A percentile compares a stretch with the other conserved stretches of the same genome.
Conservation (phyloP, 2,797 vertebrate species). For the Corythornis leucogaster region DNA sequence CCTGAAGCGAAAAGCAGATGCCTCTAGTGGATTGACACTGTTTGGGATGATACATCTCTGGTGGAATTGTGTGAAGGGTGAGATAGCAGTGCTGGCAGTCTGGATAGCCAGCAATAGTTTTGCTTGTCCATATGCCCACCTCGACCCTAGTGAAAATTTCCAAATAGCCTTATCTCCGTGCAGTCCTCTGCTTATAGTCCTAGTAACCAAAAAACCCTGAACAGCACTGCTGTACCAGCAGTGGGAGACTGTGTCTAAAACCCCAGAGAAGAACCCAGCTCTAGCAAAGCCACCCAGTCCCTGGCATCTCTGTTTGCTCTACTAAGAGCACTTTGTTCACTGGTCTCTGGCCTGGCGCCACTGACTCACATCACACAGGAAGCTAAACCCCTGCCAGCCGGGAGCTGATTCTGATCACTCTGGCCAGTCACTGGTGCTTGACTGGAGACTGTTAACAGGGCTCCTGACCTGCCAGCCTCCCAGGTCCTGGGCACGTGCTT, state of each 20-base stretch:
- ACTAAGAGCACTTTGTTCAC: conserved; percentile 57
- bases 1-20: neutral
- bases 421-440: neutral
- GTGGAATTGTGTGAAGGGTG: neutral
- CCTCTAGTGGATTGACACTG: neutral
- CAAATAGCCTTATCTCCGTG: neutral
- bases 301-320: neutral
- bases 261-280: neutral
- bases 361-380: conserved; percentile 39
- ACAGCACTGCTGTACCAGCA: neutral
- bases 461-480: conserved; percentile 3
- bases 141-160: neutral
- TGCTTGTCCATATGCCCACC: neutral
- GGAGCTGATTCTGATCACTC: neutral
- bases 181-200: neutral
- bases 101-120: neutral
- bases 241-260: neutral
- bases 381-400: conserved; percentile 32
- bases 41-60: neutral
- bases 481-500: neutral
- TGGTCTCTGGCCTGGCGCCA: neutral
- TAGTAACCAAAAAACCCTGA: neutral
- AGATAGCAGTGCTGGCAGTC: neutral
- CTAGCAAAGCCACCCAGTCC: neutral
- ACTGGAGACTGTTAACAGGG: neutral